Conservation (phyloP, 2,888 invertebrate species). For the Amblyteles armatorius region DNA sequence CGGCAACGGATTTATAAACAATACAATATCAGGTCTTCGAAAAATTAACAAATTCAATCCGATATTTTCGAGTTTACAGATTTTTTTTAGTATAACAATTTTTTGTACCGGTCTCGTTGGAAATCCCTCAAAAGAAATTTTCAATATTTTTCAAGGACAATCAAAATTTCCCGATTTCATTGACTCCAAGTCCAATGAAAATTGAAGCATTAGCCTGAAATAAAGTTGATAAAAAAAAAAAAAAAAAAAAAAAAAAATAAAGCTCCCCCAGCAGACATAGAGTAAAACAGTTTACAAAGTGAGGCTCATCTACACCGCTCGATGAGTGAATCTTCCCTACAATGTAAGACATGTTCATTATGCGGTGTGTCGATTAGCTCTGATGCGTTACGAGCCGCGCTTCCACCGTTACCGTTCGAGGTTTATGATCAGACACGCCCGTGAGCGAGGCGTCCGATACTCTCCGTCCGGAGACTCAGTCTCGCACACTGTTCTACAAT, state of each 20-base stretch:
- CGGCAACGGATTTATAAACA: too few species aligned
- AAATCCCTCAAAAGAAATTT: too few species aligned
- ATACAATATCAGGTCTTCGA: too few species aligned
- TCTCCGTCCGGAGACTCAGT: conserved; percentile 22
- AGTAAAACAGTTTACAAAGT: neutral
- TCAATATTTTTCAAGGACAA: too few species aligned
- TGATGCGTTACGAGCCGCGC: conserved; percentile 21
- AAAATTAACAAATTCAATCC: too few species aligned
- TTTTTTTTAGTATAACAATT: too few species aligned
- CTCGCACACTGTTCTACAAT: conserved; percentile 62
- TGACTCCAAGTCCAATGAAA: neutral
- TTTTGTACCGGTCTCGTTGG: too few species aligned
- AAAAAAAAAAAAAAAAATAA: neutral
- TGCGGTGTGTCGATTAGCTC: conserved; percentile 15
- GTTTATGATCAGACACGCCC: conserved; percentile 59
- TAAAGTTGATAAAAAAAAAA: neutral
- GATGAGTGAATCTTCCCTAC: neutral
- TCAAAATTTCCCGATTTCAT: too few species aligned
- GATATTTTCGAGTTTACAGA: too few species aligned
- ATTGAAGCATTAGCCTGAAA: neutral
- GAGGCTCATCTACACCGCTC: neutral
- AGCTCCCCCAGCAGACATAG: neutral
- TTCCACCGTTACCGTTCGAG: conserved; percentile 52
- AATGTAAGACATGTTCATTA: conserved; percentile 5
- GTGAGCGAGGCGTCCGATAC: conserved; percentile 34